Base-by-base conservation (phyloP, 2,888 invertebrate genomes). In the Cataglyphis rosenhaueri region DNA sequence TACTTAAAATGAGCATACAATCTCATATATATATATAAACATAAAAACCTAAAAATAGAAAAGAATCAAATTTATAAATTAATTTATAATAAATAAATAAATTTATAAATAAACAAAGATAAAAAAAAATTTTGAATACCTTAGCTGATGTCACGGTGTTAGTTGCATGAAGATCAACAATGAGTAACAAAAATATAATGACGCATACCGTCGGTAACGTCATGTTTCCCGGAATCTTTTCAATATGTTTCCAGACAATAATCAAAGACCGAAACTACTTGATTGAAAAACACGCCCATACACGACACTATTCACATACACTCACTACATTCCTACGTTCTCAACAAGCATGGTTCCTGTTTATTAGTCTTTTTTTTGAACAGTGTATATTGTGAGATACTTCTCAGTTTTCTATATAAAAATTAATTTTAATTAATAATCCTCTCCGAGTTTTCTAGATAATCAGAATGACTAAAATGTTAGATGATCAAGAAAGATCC, bases 71-170 rank as follows among this genome's bases (percentile, higher is more conserved):
- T 35, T 38, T 25, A 25, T 25, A 25, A 25, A 25, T 25, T 1
- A 25, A 25, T 25, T 25, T 25, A 25, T 1, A 25, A 25, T 25
- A 25, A 25, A 25, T 25, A 25, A 1, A 25, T 25, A 25, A 71
- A 59, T 41, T 73, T 41, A 25, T n/a, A n/a, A 44, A 41, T 3
- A 38, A 35, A 25, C 41, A 65, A 74, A 64, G 32, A 10, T 62
- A 25, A 25, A 25, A 38, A 44, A 44, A 57, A 29, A 29, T n/a
- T 25, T 61, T 25, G 12, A 73, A 4, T 86, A 91, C 90, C 90
- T 91, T 89, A 29, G 91, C 91, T 66, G 82, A 71, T 61, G 84
- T 84, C 41, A 87, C 35, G 59, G 87, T 87, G 29, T 87, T 87
- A 25, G 85, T 71, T 38, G 73, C 61, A 61, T 86, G 84, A 73